A percentile compares a stretch with the other conserved stretches of the same genome.
Conservation (phyloP, 2,888 invertebrate species). For the Netelia fuscicornis region DNA sequence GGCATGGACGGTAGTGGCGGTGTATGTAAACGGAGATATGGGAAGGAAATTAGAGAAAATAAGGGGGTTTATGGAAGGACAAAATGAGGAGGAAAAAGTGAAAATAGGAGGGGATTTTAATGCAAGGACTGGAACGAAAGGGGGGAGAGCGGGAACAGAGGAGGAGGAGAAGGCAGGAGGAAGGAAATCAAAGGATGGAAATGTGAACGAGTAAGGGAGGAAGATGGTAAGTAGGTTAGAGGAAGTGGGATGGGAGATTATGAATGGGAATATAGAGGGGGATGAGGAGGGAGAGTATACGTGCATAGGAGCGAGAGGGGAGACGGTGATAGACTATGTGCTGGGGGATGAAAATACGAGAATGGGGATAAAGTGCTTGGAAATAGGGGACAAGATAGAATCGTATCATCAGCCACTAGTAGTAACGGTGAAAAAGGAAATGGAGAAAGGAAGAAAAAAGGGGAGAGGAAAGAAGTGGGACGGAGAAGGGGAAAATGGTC, state of each 20-base stretch:
- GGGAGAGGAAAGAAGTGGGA: background rate
- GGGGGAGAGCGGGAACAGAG: background rate
- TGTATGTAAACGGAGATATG: no score
- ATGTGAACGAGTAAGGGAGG: background rate
- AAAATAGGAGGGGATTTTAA: constrained; percentile 30
- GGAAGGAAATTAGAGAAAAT: background rate
- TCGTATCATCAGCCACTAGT: constrained; percentile 38
- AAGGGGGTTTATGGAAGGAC: background rate
- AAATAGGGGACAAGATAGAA: constrained; percentile 4
- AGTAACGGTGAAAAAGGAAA: background rate
- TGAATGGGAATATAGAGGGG: constrained; percentile 16
- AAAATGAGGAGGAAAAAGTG: background rate
- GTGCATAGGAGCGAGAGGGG: no score
- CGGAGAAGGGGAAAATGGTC: background rate
- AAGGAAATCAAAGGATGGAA: background rate
- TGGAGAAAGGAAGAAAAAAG: background rate
- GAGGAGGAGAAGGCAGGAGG: background rate
- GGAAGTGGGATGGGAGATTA: constrained; percentile 13
- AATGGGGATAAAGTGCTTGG: background rate
- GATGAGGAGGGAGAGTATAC: background rate
- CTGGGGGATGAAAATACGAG: background rate
- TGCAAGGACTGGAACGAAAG: background rate
- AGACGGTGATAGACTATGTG: no score
- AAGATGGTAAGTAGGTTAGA: background rate
- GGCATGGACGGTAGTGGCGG: no score